Conservation (phyloP, 1,140 invertebrate species). For the Palaemon carinicauda region DNA sequence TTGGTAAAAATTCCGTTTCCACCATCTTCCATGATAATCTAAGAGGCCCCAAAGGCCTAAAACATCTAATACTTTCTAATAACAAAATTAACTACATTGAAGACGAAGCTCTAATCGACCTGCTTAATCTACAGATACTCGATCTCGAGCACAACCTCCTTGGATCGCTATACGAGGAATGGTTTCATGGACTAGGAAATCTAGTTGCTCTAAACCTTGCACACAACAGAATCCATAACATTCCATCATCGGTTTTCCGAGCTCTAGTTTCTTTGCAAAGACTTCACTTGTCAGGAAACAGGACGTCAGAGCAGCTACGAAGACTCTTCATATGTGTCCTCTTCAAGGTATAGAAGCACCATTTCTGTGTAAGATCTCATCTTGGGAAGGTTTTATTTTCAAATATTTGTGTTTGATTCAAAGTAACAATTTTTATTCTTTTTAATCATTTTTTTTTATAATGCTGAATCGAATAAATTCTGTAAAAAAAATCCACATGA, state of each 20-base stretch:
- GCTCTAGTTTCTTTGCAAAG: conserved; percentile 54
- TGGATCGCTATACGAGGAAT: conserved; percentile 62
- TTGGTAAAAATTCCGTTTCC: conserved; percentile 62
- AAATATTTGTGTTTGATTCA: no score
- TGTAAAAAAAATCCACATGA: no score
- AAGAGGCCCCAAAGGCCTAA: conserved; percentile 57
- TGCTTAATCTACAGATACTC: conserved; percentile 55
- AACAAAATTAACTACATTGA: conserved; percentile 61
- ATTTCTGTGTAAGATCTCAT: no score
- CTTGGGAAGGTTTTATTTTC: no score
- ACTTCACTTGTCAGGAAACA: conserved; percentile 60
- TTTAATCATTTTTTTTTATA: no score
- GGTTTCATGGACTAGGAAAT: conserved; percentile 60
- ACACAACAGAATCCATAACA: conserved; percentile 62
- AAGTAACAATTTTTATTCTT: no score
- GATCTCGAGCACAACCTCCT: conserved; percentile 61
- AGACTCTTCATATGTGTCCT: not conserved
- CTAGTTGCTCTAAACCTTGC: conserved; percentile 59
- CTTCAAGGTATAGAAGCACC: no score
- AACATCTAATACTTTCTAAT: conserved; percentile 61
- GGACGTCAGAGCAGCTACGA: not conserved
- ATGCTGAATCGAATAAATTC: no score
- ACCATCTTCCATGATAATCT: conserved; percentile 62
- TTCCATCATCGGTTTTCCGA: conserved; percentile 61
- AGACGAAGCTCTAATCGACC: conserved; percentile 57